Conservation (phyloP, 2,113 vertebrate genomes). For the Heliornis fulica region DNA sequence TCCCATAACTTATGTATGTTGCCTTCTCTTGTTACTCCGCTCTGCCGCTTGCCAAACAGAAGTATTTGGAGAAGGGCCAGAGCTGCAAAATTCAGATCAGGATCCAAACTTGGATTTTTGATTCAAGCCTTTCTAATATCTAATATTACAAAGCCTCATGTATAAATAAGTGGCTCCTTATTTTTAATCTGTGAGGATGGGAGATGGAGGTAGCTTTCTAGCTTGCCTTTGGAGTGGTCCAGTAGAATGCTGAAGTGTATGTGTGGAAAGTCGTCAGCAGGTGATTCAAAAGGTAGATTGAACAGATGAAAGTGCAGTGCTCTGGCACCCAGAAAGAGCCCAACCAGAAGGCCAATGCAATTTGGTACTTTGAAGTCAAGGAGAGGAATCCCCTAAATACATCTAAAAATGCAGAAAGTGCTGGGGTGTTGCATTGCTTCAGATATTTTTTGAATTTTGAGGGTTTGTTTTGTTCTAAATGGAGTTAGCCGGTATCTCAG, state of each 20-base stretch:
- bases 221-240: not conserved
- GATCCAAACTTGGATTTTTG: conserved; percentile 58
- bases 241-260: not conserved
- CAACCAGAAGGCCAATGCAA: not conserved
- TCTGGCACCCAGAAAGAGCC: not conserved
- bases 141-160: not conserved
- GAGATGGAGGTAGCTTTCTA: not conserved
- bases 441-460: not conserved
- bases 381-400: not conserved
- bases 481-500: not conserved
- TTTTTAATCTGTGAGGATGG: not conserved
- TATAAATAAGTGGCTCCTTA: not conserved
- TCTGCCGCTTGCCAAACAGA: conserved; percentile 40
- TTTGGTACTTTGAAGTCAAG: not conserved
- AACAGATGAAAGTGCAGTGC: not conserved
- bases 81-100: conserved; percentile 54
- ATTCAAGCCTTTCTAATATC: conserved; percentile 34
- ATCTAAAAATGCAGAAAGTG: not conserved
- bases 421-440: not conserved
- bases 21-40: conserved; percentile 56
- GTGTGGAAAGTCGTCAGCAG: not conserved
- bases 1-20: conserved; percentile 46
- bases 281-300: not conserved
- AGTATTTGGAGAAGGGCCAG: conserved; percentile 59
- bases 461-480: not conserved